These are phyloP conservation scores for Tapirus indicus DNA, from an alignment of 2,797 vertebrate species.

Conservation along the genomic window DNA sequence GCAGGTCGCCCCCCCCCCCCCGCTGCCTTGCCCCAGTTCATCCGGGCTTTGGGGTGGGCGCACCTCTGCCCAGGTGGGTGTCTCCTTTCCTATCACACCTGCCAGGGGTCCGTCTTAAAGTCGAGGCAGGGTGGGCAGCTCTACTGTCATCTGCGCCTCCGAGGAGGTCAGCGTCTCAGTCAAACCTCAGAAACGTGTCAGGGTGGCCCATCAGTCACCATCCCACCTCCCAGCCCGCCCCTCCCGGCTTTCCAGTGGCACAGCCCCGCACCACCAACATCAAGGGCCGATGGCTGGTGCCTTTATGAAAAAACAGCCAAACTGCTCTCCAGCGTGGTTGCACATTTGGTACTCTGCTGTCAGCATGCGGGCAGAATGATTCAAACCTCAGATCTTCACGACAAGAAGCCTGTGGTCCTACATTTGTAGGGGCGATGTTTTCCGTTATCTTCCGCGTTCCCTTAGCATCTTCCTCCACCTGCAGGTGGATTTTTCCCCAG, in stretches of 20 bases:
- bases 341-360: fast-evolving
- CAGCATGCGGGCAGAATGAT: neutral
- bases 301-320: neutral
- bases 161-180: neutral
- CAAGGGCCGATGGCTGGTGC: fast-evolving
- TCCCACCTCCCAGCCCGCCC: neutral
- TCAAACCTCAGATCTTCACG: neutral
- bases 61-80: neutral
- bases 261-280: neutral
- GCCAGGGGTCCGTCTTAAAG: neutral
- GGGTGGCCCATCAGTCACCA: fast-evolving
- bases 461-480: fast-evolving
- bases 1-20: too few species aligned
- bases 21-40: neutral
- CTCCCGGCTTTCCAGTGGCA: neutral
- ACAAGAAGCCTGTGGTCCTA: neutral
- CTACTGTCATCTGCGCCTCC: neutral
- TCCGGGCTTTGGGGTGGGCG: fast-evolving
- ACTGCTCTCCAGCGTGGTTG: fast-evolving
- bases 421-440: fast-evolving
- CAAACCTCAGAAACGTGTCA: neutral
- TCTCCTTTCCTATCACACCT: neutral
- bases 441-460: too few species aligned
- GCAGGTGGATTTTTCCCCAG: neutral
- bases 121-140: neutral